These are phyloP conservation scores for Carcina quercana DNA, from an alignment of 2,888 invertebrate genomes.

Conservation along the genomic window DNA sequence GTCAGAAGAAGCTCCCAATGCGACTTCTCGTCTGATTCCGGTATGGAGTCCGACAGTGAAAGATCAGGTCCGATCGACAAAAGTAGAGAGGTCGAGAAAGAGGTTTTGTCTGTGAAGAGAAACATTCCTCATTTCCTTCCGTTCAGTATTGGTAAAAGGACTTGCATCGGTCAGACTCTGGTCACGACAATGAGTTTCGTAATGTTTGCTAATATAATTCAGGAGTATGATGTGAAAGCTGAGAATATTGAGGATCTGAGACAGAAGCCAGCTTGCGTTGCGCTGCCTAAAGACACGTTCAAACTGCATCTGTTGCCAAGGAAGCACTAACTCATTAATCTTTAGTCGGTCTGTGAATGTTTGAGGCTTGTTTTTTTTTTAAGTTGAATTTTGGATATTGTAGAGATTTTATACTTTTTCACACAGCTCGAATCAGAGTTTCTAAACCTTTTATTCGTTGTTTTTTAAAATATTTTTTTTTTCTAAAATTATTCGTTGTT, in stretches of 20 bases:
- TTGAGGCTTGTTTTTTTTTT: too few species aligned
- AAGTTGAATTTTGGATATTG: too few species aligned
- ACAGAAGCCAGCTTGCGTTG: conserved; percentile 81
- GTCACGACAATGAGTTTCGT: conserved; percentile 86
- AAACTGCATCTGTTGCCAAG: conserved; percentile 75
- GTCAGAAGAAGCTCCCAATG: conserved; percentile 59
- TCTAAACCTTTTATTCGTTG: neutral
- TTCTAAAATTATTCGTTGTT: neutral
- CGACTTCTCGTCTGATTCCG: too few species aligned
- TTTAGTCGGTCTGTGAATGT: too few species aligned
- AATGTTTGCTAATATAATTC: conserved; percentile 81
- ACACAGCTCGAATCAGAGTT: neutral
- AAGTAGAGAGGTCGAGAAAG: conserved; percentile 39
- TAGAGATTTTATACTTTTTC: too few species aligned
- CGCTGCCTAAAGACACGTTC: conserved; percentile 83
- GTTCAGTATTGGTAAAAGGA: conserved; percentile 90
- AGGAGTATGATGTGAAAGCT: conserved; percentile 79
- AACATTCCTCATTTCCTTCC: conserved; percentile 85
- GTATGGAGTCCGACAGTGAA: conserved; percentile 70
- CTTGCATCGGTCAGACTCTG: conserved; percentile 88
- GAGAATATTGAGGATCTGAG: conserved; percentile 67
- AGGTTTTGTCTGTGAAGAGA: conserved; percentile 55
- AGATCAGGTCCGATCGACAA: conserved; percentile 32
- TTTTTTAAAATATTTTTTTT: neutral
- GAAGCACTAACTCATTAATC: conserved; percentile 42